Conservation (phyloP, 37 sponge, comb jelly and placozoan genomes). For the Tethya wilhelma region DNA sequence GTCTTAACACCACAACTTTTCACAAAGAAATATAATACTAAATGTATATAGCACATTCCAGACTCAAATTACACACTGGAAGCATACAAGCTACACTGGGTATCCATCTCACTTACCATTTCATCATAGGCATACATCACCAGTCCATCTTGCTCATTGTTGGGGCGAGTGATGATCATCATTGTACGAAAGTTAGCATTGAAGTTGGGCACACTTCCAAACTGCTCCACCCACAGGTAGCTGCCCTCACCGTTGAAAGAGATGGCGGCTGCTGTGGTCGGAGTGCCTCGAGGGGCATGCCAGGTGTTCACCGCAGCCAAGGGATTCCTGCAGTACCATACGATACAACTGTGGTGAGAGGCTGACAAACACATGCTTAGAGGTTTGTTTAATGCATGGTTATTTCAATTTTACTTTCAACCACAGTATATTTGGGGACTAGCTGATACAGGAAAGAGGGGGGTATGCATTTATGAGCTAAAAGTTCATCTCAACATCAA, state of each 20-base stretch:
- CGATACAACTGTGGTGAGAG: not conserved
- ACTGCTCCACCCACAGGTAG: slow-evolving; percentile 25
- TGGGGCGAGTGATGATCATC: not conserved
- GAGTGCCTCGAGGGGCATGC: not conserved
- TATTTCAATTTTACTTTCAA: too few species aligned
- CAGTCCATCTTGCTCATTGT: slow-evolving; percentile 20
- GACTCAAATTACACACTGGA: not conserved
- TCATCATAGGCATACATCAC: slow-evolving; percentile 39
- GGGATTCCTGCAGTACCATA: not conserved
- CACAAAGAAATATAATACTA: not conserved
- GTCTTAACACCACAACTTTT: too few species aligned
- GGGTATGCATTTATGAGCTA: too few species aligned
- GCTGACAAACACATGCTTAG: too few species aligned
- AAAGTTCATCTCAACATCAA: too few species aligned
- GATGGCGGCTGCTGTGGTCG: not conserved
- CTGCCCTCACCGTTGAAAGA: slow-evolving; percentile 57
- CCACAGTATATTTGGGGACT: too few species aligned
- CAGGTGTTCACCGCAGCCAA: not conserved
- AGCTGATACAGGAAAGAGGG: too few species aligned
- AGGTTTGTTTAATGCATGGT: too few species aligned
- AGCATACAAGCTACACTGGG: not conserved
- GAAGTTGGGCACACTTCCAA: not conserved
- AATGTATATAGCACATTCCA: not conserved
- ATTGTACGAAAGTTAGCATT: not conserved
- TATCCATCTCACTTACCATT: not conserved